Evolutionary conservation across 2,113 vertebrate species (phyloP), one percentile per base, ranked within the genome.

Genomic region (Hypocryptadius cinnamomeus): DNA sequence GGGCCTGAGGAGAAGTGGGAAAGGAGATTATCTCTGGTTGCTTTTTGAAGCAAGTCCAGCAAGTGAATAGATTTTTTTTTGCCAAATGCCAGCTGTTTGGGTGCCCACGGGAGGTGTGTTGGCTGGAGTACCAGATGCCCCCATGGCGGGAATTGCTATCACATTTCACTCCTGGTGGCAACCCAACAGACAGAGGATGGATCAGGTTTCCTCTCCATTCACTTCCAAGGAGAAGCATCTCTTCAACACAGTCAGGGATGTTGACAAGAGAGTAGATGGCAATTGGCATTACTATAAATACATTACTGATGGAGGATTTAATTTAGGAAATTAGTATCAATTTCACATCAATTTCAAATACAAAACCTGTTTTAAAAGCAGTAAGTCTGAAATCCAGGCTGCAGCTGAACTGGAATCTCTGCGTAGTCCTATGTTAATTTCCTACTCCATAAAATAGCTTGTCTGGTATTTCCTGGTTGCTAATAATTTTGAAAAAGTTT

Each of bases 241-340:
- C 61, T 96, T 85, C 74, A 83, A 1, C 56, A 50, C 70, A 71
- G 69, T 37, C 82, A 86, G 37, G 39, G 51, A 19, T 71, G 69
- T 19, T 96, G 90, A 90, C 82, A 86, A 68, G 27, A 92, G 21
- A 71, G 40, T 78, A 70, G 76, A 87, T 83, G 68, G 72, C 84
- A 94, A 90, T 74, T 88, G 82, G 56, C 87, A 78, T 91, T 80
- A 30, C 76, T 92, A 71, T 91, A 71, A 91, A 86, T 90, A 50
- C 31, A n/a, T 45, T 37, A 37, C 65, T 80, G 60, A 84, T 45
- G 69, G 72, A 84, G 60, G 44, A 60, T 94, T 85, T 80, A 60
- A 40, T 47, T 95, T 84, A 59, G 45, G 61, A 89, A 89, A 83
- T 61, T 90, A 48, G 45, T 72, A 71, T 71, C 76, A 83, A 77